Evolutionary conservation across 1,140 invertebrate genomes (phyloP), one percentile per base, ranked within the genome.

Genomic region (Ceratitis capitata): DNA sequence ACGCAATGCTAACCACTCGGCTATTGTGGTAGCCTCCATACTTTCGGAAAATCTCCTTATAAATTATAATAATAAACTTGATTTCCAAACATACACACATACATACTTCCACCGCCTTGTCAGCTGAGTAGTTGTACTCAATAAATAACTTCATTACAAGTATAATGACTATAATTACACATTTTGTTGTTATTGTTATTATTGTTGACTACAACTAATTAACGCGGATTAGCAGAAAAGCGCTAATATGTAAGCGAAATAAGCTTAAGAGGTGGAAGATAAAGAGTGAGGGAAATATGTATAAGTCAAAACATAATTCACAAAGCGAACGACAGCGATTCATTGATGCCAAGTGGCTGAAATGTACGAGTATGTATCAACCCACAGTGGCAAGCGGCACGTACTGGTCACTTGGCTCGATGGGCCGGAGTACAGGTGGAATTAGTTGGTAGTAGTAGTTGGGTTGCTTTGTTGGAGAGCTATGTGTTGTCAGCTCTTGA

Each of bases 141-240:
- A 78, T 78, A 78, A 78, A 78, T 78, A 78, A 78, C 69, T 78
- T 39, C 42, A 78, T 78, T 78, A 78, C 69, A 78, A 78, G 69
- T 78, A 39, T 78, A 78, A 78, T 78, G 69, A 78, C 39, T 45
- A 78, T 78, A 78, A 78, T 78, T 45, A 78, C 69, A 78, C 19
- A 23, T 45, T 26, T 39, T 7, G 35, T 69, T 69, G 61, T 69
- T 69, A 26, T 23, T 32, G 23, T 56, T 56, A n/a, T 61, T 61
- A 16, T 69, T 45, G 69, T 42, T 78, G 69, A 78, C 69, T 45
- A 78, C 69, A 78, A 78, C 69, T 78, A 78, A 78, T 78, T 78
- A 39, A 9, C 42, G 26, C 16, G 69, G 69, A 78, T 78, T 78
- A 78, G 69, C 69, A 78, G 69, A 45, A 42, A 69, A 78, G 39